These are phyloP conservation scores for Meteorus colon DNA, from an alignment of 2,888 invertebrate species.

Conservation along the genomic window DNA sequence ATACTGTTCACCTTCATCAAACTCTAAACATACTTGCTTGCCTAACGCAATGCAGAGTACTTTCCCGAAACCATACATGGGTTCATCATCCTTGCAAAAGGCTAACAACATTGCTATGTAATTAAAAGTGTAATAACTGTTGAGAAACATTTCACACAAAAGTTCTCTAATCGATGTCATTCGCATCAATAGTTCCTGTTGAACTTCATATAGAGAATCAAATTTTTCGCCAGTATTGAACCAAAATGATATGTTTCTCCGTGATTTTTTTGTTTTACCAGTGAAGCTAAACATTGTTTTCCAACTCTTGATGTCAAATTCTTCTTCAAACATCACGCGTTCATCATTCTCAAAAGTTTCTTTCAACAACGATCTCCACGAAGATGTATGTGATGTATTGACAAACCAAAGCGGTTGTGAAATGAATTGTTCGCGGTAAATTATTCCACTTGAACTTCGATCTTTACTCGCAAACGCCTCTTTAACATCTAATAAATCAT, in stretches of 20 bases:
- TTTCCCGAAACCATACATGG: conserved; percentile 76
- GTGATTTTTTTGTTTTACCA: not conserved
- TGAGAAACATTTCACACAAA: conserved; percentile 77
- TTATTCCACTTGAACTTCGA: conserved; percentile 60
- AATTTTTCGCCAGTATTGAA: not conserved
- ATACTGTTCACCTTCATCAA: conserved; percentile 75
- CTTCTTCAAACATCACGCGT: conserved; percentile 37
- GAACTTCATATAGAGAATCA: conserved; percentile 2
- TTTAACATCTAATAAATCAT: conserved; percentile 75
- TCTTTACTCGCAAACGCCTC: conserved; percentile 75
- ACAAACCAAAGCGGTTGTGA: conserved; percentile 44
- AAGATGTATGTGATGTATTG: not conserved
- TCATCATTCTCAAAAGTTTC: conserved; percentile 41
- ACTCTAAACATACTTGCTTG: conserved; percentile 74
- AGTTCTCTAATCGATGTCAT: conserved; percentile 75
- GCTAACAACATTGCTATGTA: conserved; percentile 79
- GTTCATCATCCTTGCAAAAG: conserved; percentile 78
- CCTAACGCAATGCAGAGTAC: conserved; percentile 77
- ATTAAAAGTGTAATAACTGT: conserved; percentile 74
- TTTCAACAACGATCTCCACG: conserved; percentile 23
- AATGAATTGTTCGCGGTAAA: conserved; percentile 62
- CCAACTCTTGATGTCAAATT: not conserved
- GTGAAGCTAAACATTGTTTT: not conserved
- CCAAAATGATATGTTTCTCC: conserved; percentile 21
- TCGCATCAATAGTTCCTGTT: conserved; percentile 62